Conservation (phyloP, 2,888 invertebrate species). For the Pantelozetes paolii region DNA sequence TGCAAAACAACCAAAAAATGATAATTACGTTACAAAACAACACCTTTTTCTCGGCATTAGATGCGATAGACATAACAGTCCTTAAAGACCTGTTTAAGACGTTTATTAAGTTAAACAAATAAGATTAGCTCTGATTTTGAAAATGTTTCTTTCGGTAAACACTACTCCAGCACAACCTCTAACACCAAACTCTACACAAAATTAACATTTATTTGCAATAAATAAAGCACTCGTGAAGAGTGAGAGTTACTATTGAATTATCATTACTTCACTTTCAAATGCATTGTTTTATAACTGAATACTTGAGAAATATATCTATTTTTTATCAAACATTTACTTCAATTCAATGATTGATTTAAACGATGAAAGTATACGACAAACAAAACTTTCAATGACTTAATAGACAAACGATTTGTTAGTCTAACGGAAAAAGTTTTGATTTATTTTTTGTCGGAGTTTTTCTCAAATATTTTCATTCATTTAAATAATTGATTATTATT, state of each 20-base stretch:
- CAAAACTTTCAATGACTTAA: too few relatives aligned
- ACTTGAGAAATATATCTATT: too few relatives aligned
- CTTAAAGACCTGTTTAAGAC: constrained; percentile 25
- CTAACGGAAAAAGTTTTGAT: too few relatives aligned
- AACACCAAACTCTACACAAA: not conserved
- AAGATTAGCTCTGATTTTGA: constrained; percentile 25
- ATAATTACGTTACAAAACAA: not conserved
- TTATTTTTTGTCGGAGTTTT: too few relatives aligned
- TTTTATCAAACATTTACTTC: too few relatives aligned
- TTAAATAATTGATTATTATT: too few relatives aligned
- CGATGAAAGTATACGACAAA: too few relatives aligned
- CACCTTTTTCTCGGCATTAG: constrained; percentile 3
- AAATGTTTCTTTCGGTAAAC: constrained; percentile 22
- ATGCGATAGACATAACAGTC: not conserved
- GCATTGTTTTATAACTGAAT: not conserved
- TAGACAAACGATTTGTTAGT: too few relatives aligned
- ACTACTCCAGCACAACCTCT: too few relatives aligned
- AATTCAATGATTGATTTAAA: too few relatives aligned
- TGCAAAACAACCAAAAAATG: not conserved
- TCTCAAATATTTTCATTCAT: too few relatives aligned
- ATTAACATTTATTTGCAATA: not conserved
- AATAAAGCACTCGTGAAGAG: not conserved
- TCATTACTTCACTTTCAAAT: not conserved
- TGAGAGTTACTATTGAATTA: not conserved
- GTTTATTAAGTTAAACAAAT: constrained; percentile 15